Percentiles rank a stretch among this genome's conserved stretches.
Evolutionary conservation across 2,113 vertebrate species (phyloP).

Genomic region (Pipra filicauda): DNA sequence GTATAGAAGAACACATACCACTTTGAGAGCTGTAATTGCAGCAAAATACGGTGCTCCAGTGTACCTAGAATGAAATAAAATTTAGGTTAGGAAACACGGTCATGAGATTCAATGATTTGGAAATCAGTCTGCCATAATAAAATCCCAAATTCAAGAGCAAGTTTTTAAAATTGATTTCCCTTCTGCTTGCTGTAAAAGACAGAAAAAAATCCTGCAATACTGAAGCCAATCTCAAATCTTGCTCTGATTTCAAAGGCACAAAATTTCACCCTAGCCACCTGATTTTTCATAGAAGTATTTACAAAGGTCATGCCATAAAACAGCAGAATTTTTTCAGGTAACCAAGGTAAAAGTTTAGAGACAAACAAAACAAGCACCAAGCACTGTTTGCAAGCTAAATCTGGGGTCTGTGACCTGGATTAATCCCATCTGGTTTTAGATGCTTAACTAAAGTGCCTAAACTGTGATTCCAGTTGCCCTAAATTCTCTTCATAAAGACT

Average conservation of each 20-base stretch:
- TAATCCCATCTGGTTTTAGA: background rate
- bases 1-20: constrained; percentile 76
- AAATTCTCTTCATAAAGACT: background rate
- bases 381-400: background rate
- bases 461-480: background rate
- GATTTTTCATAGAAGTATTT: background rate
- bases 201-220: background rate
- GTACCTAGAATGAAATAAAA: constrained; percentile 77
- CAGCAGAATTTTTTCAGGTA: background rate
- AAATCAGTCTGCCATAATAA: background rate
- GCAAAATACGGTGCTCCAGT: constrained; percentile 97
- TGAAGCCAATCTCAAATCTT: background rate
- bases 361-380: background rate
- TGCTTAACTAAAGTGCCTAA: background rate
- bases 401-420: background rate
- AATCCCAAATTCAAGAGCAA: background rate
- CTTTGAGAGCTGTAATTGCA: constrained; percentile 94
- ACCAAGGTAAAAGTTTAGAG: background rate
- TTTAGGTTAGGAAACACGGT: background rate
- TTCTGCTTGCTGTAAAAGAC: background rate
- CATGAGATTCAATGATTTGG: background rate
- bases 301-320: background rate
- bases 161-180: background rate
- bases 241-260: background rate
- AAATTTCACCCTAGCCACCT: background rate